Conservation (phyloP, 1,140 invertebrate genomes). For the Neuroterus valhalla region DNA sequence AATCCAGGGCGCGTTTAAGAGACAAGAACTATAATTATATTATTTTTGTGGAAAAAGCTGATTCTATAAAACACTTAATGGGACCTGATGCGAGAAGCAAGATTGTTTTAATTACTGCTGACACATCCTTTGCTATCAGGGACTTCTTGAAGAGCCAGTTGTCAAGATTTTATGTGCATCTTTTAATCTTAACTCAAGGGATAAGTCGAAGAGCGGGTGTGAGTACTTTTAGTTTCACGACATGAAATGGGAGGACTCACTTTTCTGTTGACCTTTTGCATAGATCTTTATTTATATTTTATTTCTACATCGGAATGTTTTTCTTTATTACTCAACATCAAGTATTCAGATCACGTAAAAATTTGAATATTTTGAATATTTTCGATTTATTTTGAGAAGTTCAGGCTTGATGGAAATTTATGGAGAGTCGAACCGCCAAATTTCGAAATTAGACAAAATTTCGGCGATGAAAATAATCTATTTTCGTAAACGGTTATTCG, state of each 20-base stretch:
- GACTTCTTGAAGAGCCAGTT: conserved; percentile 79
- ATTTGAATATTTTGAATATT: no score
- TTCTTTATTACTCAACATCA: no score
- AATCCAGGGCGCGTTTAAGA: conserved; percentile 48
- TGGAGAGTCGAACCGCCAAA: no score
- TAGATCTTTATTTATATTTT: conserved; percentile 12
- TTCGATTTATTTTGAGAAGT: no score
- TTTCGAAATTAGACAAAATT: no score
- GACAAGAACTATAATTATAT: conserved; percentile 79
- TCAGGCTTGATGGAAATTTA: no score
- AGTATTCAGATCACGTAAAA: no score
- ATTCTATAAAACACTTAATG: conserved; percentile 76
- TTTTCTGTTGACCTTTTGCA: conserved; percentile 25
- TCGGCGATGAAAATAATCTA: no score
- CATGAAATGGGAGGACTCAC: neutral
- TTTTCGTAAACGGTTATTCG: no score
- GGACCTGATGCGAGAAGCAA: conserved; percentile 77
- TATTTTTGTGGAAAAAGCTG: conserved; percentile 79
- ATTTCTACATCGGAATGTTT: neutral
- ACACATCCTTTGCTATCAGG: conserved; percentile 82
- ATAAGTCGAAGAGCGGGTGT: conserved; percentile 48
- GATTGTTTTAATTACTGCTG: conserved; percentile 79
- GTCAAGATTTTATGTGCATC: conserved; percentile 80
- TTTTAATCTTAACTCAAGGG: conserved; percentile 78
- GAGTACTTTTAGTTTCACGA: conserved; percentile 49